phyloP scores from a whole-genome alignment of 2,888 invertebrate genomes.

The Apodemia mormo region DNA sequence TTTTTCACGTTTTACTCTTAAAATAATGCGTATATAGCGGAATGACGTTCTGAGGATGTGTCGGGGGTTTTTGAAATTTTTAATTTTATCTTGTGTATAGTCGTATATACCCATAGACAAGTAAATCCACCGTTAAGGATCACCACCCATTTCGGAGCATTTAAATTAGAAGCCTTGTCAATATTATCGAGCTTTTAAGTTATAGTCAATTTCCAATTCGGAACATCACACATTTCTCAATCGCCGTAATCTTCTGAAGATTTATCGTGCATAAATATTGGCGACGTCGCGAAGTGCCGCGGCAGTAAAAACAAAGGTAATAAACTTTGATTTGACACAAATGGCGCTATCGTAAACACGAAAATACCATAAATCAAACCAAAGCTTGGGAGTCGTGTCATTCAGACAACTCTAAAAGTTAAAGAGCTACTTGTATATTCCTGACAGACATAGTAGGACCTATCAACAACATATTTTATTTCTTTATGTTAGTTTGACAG shows the following conservation, averaged over 20 bases:
- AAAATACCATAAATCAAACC: conserved; percentile 56
- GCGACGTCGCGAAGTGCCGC: conserved; percentile 51
- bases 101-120: too few relatives aligned
- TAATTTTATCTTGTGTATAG: too few relatives aligned
- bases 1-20: too few relatives aligned
- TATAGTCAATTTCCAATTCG: neutral
- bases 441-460: neutral
- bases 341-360: conserved; percentile 59
- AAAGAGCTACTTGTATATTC: neutral
- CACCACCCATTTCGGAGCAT: too few relatives aligned
- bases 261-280: conserved; percentile 17
- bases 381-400: neutral
- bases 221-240: neutral
- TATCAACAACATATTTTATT: too few relatives aligned
- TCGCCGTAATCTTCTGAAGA: conserved; percentile 3
- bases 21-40: too few relatives aligned
- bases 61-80: too few relatives aligned
- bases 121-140: too few relatives aligned
- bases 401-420: neutral
- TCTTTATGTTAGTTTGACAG: too few relatives aligned
- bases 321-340: conserved; percentile 64
- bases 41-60: too few relatives aligned
- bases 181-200: neutral
- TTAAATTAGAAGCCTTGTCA: too few relatives aligned
- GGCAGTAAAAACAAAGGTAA: conserved; percentile 50